phyloP scores from a whole-genome alignment of 2,888 invertebrate species.

The Eustalomyia histrio region DNA sequence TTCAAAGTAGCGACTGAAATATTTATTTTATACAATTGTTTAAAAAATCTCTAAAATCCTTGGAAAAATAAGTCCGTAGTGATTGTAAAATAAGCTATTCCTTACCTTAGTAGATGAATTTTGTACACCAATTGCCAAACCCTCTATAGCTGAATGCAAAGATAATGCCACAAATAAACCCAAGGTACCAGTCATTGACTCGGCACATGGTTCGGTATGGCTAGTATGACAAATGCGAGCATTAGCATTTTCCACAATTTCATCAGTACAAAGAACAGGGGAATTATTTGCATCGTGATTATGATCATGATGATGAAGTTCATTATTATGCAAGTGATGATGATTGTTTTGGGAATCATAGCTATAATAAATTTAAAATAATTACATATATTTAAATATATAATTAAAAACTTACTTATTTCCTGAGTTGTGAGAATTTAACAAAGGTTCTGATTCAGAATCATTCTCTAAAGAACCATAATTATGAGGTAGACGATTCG shows the following conservation, averaged over 20 bases:
- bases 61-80: too few species aligned
- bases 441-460: slow-evolving; percentile 69
- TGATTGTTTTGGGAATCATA: not conserved
- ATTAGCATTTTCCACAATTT: slow-evolving; percentile 73
- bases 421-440: slow-evolving; percentile 42
- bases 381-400: not conserved
- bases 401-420: slow-evolving; percentile 25
- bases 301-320: not conserved
- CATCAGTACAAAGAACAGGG: slow-evolving; percentile 67
- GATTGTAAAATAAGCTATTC: too few species aligned
- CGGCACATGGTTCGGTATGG: slow-evolving; percentile 84
- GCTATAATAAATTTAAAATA: slow-evolving; percentile 2
- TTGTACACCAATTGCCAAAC: slow-evolving; percentile 90
- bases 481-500: slow-evolving; percentile 48
- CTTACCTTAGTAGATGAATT: slow-evolving; percentile 83
- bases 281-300: slow-evolving; percentile 14
- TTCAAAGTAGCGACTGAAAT: too few species aligned
- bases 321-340: slow-evolving; percentile 6
- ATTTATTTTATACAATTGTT: too few species aligned
- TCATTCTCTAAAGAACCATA: slow-evolving; percentile 71
- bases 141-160: slow-evolving; percentile 89
- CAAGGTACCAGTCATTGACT: slow-evolving; percentile 83
- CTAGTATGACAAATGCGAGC: slow-evolving; percentile 83
- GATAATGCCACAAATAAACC: slow-evolving; percentile 87
- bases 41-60: too few species aligned